Evolutionary conservation across 2,113 vertebrate genomes (phyloP).

Genomic region (Dromaius novaehollandiae): DNA sequence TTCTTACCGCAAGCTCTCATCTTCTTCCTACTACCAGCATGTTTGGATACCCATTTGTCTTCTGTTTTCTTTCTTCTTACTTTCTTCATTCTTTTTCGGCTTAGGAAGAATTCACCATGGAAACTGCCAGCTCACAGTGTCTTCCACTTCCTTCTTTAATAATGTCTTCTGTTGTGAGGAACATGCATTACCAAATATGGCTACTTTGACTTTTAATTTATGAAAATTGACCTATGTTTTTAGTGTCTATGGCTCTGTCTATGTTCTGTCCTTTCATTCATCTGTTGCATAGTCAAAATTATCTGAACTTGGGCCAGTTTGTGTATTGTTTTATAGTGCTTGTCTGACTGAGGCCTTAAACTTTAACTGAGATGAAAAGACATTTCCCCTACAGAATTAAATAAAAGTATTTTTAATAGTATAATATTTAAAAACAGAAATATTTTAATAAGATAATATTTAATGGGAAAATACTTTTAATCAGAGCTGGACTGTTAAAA

Average conservation of each 20-base stretch:
- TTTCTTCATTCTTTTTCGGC: not conserved
- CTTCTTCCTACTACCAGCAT: not conserved
- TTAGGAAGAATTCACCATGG: not conserved
- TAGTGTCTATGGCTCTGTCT: not conserved
- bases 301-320: not conserved
- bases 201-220: not conserved
- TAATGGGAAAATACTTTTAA: not conserved
- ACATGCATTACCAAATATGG: not conserved
- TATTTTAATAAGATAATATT: not conserved
- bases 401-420: not conserved
- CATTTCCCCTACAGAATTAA: not conserved
- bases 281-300: not conserved
- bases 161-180: not conserved
- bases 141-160: not conserved
- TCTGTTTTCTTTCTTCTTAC: not conserved
- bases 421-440: not conserved
- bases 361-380: not conserved
- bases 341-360: not conserved
- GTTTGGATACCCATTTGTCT: not conserved
- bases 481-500: not conserved
- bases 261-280: not conserved
- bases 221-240: conserved; percentile 11
- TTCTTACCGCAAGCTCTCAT: not conserved
- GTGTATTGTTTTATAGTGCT: not conserved
- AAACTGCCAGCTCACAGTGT: not conserved